Conservation (phyloP, 2,113 vertebrate species). For the Microtus richardsoni region DNA sequence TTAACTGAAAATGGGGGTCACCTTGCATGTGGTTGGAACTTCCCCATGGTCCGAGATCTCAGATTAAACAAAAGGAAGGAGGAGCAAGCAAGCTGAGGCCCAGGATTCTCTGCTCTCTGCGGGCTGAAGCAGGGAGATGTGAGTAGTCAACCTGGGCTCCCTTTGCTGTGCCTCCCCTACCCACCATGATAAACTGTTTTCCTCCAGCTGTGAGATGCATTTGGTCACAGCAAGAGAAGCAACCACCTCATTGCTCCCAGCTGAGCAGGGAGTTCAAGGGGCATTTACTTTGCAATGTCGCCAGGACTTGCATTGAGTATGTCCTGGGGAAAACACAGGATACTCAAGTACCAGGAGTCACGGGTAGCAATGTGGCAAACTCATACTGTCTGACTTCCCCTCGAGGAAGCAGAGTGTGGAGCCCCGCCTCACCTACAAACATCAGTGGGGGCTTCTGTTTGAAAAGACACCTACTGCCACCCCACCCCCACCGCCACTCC, state of each 20-base stretch:
- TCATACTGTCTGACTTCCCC: not conserved
- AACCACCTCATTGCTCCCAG: not conserved
- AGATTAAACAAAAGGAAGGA: not conserved
- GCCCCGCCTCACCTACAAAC: not conserved
- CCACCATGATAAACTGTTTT: not conserved
- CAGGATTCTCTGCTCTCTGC: not conserved
- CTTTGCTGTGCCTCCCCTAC: too few relatives aligned
- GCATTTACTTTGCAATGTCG: fast-evolving
- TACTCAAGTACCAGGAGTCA: too few relatives aligned
- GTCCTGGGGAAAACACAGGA: too few relatives aligned
- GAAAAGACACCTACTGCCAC: not conserved
- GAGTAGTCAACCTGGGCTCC: too few relatives aligned
- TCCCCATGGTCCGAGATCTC: not conserved
- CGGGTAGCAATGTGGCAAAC: fast-evolving
- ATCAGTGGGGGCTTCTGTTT: not conserved
- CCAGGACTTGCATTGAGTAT: not conserved
- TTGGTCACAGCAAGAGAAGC: not conserved
- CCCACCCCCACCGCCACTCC: too few relatives aligned
- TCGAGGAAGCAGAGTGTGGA: not conserved
- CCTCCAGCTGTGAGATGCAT: not conserved
- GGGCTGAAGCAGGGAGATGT: not conserved
- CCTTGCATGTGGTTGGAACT: not conserved
- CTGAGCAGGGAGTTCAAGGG: fast-evolving
- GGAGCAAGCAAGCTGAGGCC: not conserved
- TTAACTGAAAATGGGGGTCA: not conserved